Conservation (phyloP, 2,797 vertebrate species). For the Miichthys miiuy region DNA sequence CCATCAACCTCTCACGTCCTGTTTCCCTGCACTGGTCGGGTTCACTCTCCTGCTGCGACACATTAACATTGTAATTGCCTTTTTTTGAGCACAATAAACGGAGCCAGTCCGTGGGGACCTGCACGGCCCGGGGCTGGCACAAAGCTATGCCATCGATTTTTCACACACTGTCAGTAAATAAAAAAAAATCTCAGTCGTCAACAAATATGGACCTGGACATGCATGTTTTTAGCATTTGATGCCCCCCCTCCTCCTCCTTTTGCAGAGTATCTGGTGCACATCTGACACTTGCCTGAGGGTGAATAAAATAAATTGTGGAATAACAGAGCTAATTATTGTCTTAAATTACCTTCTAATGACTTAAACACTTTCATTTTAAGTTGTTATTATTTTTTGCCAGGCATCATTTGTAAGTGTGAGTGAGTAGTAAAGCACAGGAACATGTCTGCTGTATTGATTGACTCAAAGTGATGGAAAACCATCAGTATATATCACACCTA, state of each 20-base stretch:
- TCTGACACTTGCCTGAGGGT: slow-evolving; percentile 44
- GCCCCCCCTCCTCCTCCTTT: no score
- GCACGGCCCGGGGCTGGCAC: slow-evolving; percentile 77
- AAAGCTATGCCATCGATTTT: slow-evolving; percentile 85
- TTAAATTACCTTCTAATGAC: slow-evolving; percentile 36
- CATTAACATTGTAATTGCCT: slow-evolving; percentile 98
- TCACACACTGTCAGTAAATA: slow-evolving; percentile 71
- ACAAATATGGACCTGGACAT: slow-evolving; percentile 37
- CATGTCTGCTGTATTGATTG: slow-evolving; percentile 47
- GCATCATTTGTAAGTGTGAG: not conserved
- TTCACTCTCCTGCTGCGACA: slow-evolving; percentile 83
- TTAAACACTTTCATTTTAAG: not conserved
- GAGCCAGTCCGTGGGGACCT: slow-evolving; percentile 78
- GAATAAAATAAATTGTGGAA: not conserved
- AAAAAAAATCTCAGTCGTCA: slow-evolving; percentile 30
- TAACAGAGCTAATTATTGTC: slow-evolving; percentile 53
- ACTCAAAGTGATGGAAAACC: slow-evolving; percentile 40
- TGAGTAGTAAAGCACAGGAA: not conserved
- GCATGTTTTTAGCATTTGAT: slow-evolving; percentile 13
- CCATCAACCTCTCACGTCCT: slow-evolving; percentile 71
- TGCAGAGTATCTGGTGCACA: slow-evolving; percentile 31
- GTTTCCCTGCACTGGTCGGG: slow-evolving; percentile 53
- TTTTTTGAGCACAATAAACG: slow-evolving; percentile 88
- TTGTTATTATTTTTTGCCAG: slow-evolving; percentile 5
- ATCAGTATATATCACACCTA: slow-evolving; percentile 63